A percentile compares a stretch with the other conserved stretches of the same genome.
These are phyloP conservation scores for Pentalonia nigronervosa DNA, from an alignment of 1,140 invertebrate genomes.

Conservation along the genomic window DNA sequence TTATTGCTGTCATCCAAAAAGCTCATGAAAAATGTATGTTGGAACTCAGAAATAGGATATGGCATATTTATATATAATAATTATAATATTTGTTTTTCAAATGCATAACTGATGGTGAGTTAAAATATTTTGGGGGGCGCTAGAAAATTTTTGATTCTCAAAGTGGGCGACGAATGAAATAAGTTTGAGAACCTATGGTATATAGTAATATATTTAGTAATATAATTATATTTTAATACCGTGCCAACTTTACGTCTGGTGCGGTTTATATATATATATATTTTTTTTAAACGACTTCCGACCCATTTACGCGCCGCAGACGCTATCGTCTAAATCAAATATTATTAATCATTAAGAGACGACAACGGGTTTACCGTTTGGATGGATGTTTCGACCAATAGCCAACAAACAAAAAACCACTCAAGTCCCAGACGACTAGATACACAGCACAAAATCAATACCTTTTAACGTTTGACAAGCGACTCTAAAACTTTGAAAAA, in stretches of 20 bases:
- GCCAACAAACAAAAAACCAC: conserved; percentile 13
- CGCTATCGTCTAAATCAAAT: conserved; percentile 15
- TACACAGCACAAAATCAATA: conserved; percentile 15
- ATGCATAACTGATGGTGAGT: too few relatives aligned
- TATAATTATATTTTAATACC: background rate
- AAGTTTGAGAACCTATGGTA: too few relatives aligned
- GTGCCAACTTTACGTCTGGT: background rate
- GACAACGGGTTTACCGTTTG: background rate
- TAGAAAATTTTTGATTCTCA: too few relatives aligned
- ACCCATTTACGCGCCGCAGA: background rate
- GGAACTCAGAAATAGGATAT: too few relatives aligned
- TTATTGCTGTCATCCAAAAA: too few relatives aligned
- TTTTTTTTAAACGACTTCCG: background rate
- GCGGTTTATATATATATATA: background rate
- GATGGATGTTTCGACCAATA: background rate
- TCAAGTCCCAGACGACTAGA: background rate
- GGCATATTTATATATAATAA: too few relatives aligned
- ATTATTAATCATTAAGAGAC: conserved; percentile 7
- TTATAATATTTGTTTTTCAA: too few relatives aligned
- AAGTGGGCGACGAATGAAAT: too few relatives aligned
- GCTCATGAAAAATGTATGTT: too few relatives aligned
- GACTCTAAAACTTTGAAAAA: background rate
- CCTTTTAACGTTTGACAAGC: background rate
- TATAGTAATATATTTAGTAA: too few relatives aligned
- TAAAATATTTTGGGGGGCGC: too few relatives aligned